Evolutionary conservation across 2,113 vertebrate species (phyloP).

Genomic region (Myiozetetes cayanensis): DNA sequence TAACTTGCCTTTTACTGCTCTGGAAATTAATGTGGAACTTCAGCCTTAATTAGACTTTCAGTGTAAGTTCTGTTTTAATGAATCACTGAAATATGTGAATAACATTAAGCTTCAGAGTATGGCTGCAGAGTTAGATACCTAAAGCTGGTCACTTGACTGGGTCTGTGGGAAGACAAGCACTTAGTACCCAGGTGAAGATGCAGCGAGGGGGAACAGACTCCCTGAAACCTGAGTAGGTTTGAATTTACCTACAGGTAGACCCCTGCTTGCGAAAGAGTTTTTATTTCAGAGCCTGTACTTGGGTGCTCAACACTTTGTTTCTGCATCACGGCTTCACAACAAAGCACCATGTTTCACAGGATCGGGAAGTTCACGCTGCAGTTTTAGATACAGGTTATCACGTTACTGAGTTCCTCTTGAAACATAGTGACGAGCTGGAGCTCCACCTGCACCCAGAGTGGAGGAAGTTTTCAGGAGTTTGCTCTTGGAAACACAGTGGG

Average conservation of each 20-base stretch:
- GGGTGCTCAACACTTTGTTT: neutral
- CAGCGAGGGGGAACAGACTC: neutral
- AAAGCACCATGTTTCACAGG: neutral
- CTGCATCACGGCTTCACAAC: neutral
- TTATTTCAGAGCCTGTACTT: neutral
- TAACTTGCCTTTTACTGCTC: slow-evolving; percentile 42
- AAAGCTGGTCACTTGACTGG: neutral
- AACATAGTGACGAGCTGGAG: neutral
- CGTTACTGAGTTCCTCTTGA: neutral
- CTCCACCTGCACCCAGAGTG: neutral
- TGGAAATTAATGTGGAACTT: slow-evolving; percentile 33
- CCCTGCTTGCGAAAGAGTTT: neutral
- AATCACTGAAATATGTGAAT: slow-evolving; percentile 13
- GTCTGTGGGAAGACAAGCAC: fast-evolving
- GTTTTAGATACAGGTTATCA: neutral
- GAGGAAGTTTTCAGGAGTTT: neutral
- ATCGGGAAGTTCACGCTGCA: neutral
- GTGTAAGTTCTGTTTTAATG: slow-evolving; percentile 15
- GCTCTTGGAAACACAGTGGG: neutral
- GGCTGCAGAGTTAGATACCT: neutral
- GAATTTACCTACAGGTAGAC: neutral
- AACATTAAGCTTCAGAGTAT: neutral
- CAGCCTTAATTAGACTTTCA: slow-evolving; percentile 33
- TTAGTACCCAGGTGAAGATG: neutral
- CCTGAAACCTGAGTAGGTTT: neutral